These are phyloP conservation scores for Diarsia mendica DNA, from an alignment of 2,888 invertebrate species.

Conservation along the genomic window DNA sequence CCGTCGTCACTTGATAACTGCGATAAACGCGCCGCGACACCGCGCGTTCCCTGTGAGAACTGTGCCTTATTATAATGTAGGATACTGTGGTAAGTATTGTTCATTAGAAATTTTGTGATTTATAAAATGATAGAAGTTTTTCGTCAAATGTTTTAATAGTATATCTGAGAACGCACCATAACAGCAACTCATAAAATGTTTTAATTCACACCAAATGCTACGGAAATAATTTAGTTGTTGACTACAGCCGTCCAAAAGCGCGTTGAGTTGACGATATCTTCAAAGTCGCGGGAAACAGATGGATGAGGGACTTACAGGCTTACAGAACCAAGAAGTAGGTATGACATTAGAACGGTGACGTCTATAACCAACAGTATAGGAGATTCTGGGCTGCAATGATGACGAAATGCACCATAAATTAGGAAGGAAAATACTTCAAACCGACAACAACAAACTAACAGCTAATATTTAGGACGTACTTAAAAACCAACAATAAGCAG, in stretches of 20 bases:
- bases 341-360: not conserved
- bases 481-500: slow-evolving; percentile 4
- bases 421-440: not conserved
- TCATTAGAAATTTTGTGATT: slow-evolving; percentile 17
- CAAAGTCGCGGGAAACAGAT: not conserved
- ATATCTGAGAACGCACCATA: not conserved
- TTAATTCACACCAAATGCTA: too few species aligned
- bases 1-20: slow-evolving; percentile 76
- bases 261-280: not conserved
- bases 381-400: not conserved
- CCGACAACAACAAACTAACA: not conserved
- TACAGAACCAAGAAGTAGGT: not conserved
- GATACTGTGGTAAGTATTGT: slow-evolving; percentile 10
- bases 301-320: not conserved
- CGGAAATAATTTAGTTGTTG: not conserved
- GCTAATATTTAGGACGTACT: slow-evolving; percentile 20
- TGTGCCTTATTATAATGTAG: slow-evolving; percentile 31
- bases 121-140: not conserved
- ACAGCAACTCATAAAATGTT: not conserved
- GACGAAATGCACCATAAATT: not conserved
- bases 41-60: slow-evolving; percentile 43
- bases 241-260: not conserved
- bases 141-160: not conserved
- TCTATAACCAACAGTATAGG: not conserved
- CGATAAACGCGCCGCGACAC: slow-evolving; percentile 60